These are phyloP conservation scores for Piezodorus guildinii DNA, from an alignment of 1,140 invertebrate species.

Conservation along the genomic window DNA sequence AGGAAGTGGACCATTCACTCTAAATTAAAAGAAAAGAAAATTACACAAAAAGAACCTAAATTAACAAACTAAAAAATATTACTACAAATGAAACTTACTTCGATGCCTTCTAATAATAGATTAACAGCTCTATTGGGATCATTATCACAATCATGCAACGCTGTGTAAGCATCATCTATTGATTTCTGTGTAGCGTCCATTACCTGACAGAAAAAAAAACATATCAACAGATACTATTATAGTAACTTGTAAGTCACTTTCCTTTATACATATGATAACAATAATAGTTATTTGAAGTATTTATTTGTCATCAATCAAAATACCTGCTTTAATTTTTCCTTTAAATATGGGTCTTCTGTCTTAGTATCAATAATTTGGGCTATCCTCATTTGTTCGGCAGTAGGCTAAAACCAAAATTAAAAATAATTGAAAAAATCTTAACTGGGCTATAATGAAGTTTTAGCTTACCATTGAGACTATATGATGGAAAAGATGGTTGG, in stretches of 20 bases:
- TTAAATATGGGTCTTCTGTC: conserved; percentile 50
- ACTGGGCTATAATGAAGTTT: too few species aligned
- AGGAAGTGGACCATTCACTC: conserved; percentile 63
- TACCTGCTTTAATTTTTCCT: conserved; percentile 55
- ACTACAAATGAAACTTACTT: conserved; percentile 19
- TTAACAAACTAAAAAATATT: background rate
- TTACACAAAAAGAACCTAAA: background rate
- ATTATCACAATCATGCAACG: conserved; percentile 68
- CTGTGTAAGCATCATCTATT: conserved; percentile 71
- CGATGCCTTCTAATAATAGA: conserved; percentile 58
- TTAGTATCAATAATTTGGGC: conserved; percentile 55
- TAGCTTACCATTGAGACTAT: too few species aligned
- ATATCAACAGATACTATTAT: background rate
- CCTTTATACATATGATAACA: too few species aligned
- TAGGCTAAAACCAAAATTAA: conserved; percentile 32
- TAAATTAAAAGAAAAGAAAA: conserved; percentile 31
- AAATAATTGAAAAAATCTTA: too few species aligned
- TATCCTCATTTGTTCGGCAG: conserved; percentile 50
- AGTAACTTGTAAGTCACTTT: background rate
- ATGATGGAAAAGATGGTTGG: too few species aligned
- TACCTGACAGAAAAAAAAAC: conserved; percentile 35
- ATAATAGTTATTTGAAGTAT: too few species aligned
- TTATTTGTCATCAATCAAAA: background rate
- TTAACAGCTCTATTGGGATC: conserved; percentile 62
- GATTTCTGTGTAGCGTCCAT: conserved; percentile 68